Evolutionary conservation across 2,888 invertebrate genomes (phyloP).

Genomic region (Muscina levida): DNA sequence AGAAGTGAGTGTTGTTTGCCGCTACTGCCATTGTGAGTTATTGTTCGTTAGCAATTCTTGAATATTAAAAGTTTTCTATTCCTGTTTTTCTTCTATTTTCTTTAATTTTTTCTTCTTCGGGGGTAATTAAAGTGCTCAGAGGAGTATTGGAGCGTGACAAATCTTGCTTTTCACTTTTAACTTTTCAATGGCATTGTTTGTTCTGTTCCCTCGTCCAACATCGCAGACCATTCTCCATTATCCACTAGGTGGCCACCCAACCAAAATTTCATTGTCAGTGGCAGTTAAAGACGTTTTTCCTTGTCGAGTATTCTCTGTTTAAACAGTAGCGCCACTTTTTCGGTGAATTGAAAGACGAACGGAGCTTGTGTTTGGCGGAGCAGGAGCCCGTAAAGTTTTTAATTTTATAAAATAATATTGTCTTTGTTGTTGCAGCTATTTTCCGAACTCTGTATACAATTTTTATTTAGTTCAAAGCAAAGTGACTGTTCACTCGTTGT

Average conservation of each 20-base stretch:
- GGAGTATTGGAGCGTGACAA: slow-evolving; percentile 77
- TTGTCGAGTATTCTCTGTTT: slow-evolving; percentile 1
- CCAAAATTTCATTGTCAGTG: slow-evolving; percentile 45
- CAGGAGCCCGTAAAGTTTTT: slow-evolving; percentile 33
- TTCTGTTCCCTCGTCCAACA: slow-evolving; percentile 24
- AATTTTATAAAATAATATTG: slow-evolving; percentile 39
- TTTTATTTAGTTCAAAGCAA: slow-evolving; percentile 35
- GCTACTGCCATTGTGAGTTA: slow-evolving; percentile 44
- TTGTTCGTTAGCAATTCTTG: slow-evolving; percentile 61
- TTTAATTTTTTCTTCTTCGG: slow-evolving; percentile 61
- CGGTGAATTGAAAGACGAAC: neutral
- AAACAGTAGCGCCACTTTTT: neutral
- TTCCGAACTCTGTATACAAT: neutral
- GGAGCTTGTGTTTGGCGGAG: neutral
- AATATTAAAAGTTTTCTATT: slow-evolving; percentile 66
- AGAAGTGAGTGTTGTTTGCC: neutral
- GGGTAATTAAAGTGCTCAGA: slow-evolving; percentile 76
- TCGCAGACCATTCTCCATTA: slow-evolving; percentile 1
- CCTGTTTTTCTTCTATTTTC: slow-evolving; percentile 28
- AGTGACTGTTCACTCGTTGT: slow-evolving; percentile 33
- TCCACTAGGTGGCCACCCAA: slow-evolving; percentile 26
- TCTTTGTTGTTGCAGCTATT: slow-evolving; percentile 15
- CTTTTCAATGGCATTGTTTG: slow-evolving; percentile 67
- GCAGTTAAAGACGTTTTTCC: slow-evolving; percentile 18
- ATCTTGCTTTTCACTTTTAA: slow-evolving; percentile 77